phyloP scores from a whole-genome alignment of 1,140 invertebrate genomes.

The Drosophila navojoa region DNA sequence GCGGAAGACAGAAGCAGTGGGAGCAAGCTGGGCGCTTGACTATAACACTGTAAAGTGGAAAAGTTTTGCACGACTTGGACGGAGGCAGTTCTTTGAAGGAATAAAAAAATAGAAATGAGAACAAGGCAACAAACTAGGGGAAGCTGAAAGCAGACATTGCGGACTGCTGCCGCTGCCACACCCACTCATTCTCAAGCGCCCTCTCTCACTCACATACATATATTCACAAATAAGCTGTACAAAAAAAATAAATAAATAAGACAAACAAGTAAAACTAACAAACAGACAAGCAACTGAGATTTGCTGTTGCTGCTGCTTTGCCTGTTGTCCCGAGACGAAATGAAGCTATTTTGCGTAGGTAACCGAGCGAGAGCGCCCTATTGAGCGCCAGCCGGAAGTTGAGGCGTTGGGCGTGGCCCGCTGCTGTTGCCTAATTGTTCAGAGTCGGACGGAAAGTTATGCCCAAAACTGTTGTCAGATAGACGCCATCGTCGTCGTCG shows the following conservation, averaged over 20 bases:
- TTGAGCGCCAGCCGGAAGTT: too few relatives aligned
- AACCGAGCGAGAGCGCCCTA: constrained; percentile 1
- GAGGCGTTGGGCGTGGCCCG: not conserved
- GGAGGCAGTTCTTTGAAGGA: constrained; percentile 4
- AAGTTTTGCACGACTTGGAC: constrained; percentile 55
- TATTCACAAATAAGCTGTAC: constrained; percentile 7
- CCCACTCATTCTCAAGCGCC: too few relatives aligned
- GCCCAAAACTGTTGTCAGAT: constrained; percentile 53
- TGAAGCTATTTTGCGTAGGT: constrained; percentile 62
- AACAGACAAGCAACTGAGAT: constrained; percentile 6
- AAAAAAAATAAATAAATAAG: not conserved
- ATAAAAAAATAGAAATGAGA: constrained; percentile 24
- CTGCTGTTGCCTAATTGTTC: constrained; percentile 25
- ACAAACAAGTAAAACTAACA: constrained; percentile 20
- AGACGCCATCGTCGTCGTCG: constrained; percentile 8
- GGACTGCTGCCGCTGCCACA: not conserved
- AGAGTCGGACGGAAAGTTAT: constrained; percentile 16
- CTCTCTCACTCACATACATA: not conserved
- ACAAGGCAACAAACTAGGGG: constrained; percentile 30
- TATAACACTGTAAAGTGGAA: constrained; percentile 68
- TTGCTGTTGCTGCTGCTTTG: constrained; percentile 3
- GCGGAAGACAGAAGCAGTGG: constrained; percentile 1
- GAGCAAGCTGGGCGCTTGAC: not conserved
- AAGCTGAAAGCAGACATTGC: not conserved
- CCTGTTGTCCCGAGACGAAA: constrained; percentile 34